These are phyloP conservation scores for Tubiluchus corallicola DNA, from an alignment of 2,888 invertebrate species.

Conservation along the genomic window DNA sequence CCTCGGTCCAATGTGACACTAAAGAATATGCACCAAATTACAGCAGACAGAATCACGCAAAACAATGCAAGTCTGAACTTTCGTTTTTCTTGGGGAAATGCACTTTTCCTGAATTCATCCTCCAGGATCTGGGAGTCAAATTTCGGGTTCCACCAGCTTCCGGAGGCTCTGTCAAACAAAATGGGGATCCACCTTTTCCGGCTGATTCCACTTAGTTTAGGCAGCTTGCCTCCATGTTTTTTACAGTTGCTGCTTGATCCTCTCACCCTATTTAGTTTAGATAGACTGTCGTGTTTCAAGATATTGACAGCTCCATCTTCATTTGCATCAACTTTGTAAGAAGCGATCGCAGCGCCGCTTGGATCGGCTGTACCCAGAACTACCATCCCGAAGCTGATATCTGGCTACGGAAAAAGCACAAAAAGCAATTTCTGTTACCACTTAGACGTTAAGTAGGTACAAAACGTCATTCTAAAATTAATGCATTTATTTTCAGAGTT, in stretches of 20 bases:
- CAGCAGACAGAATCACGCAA: slow-evolving; percentile 65
- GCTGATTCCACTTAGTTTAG: not conserved
- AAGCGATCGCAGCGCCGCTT: too few species aligned
- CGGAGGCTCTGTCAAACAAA: slow-evolving; percentile 75
- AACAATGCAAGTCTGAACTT: slow-evolving; percentile 67
- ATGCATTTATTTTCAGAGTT: too few species aligned
- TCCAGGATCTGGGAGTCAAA: slow-evolving; percentile 86
- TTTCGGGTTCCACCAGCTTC: slow-evolving; percentile 87
- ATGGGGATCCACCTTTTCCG: slow-evolving; percentile 23
- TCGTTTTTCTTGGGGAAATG: slow-evolving; percentile 67
- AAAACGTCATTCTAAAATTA: too few species aligned
- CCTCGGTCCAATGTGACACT: slow-evolving; percentile 36
- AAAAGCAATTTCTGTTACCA: too few species aligned
- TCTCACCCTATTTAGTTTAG: too few species aligned
- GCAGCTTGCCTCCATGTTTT: not conserved
- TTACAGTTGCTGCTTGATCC: too few species aligned
- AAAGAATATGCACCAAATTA: slow-evolving; percentile 72
- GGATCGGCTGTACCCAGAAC: too few species aligned
- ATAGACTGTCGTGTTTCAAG: not conserved
- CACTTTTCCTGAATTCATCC: slow-evolving; percentile 71
- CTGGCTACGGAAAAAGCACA: too few species aligned
- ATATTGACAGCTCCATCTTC: too few species aligned
- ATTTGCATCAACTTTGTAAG: too few species aligned
- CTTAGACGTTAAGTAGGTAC: too few species aligned
- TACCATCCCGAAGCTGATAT: too few species aligned